phyloP scores from a whole-genome alignment of 1,140 invertebrate species.

The Pseudobourletiella spinata region DNA sequence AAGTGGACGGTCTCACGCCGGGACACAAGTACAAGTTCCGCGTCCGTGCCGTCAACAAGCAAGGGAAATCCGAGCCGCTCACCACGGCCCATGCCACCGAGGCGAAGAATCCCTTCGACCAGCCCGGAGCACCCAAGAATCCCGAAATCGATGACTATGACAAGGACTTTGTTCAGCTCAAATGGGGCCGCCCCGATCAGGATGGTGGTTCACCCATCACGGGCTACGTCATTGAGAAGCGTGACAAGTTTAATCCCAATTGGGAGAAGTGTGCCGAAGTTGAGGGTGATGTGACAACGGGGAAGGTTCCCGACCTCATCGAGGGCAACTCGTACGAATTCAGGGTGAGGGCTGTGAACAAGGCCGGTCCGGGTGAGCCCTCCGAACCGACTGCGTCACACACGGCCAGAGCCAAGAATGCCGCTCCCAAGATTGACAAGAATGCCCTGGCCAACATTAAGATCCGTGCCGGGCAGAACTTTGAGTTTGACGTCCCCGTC shows the following conservation, averaged over 20 bases:
- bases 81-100: slow-evolving; percentile 78
- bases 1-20: slow-evolving; percentile 68
- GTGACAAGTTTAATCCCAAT: slow-evolving; percentile 75
- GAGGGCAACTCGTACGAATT: slow-evolving; percentile 91
- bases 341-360: slow-evolving; percentile 68
- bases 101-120: slow-evolving; percentile 96
- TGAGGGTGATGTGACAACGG: slow-evolving; percentile 69
- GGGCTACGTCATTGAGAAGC: slow-evolving; percentile 91
- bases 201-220: slow-evolving; percentile 86
- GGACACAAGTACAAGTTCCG: slow-evolving; percentile 95
- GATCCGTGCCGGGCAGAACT: slow-evolving; percentile 80
- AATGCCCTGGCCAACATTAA: slow-evolving; percentile 89
- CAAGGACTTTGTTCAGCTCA: slow-evolving; percentile 85
- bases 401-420: slow-evolving; percentile 81
- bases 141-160: slow-evolving; percentile 88
- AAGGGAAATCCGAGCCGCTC: slow-evolving; percentile 91
- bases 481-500: slow-evolving; percentile 89
- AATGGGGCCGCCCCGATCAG: slow-evolving; percentile 73
- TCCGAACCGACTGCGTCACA: slow-evolving; percentile 81
- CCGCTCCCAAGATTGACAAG: slow-evolving; percentile 84
- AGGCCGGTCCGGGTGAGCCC: slow-evolving; percentile 82
- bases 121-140: slow-evolving; percentile 73
- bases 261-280: slow-evolving; percentile 82
- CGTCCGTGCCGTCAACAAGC: slow-evolving; percentile 78
- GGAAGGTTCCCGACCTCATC: slow-evolving; percentile 74